Conservation (phyloP, 2,797 vertebrate species). For the Microctenopoma lineatum region DNA sequence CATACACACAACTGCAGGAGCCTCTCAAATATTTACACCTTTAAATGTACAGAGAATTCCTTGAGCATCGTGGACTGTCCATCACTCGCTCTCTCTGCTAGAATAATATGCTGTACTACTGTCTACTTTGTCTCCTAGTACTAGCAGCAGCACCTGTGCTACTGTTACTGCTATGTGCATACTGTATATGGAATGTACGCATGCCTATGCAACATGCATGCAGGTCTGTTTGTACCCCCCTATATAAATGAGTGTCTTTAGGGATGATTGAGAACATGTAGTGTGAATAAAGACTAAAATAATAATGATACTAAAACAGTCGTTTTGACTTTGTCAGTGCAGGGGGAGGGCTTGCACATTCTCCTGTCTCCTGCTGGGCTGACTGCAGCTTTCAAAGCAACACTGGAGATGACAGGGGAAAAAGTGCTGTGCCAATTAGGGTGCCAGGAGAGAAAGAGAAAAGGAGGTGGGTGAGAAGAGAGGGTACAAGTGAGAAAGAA, state of each 20-base stretch:
- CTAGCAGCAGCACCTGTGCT: slow-evolving; percentile 5
- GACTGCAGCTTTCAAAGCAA: slow-evolving; percentile 75
- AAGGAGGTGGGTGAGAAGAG: slow-evolving; percentile 47
- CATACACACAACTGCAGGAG: slow-evolving; percentile 61
- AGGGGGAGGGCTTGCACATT: slow-evolving; percentile 48
- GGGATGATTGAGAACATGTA: slow-evolving; percentile 37
- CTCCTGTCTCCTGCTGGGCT: slow-evolving; percentile 68
- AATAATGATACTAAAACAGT: slow-evolving; percentile 64
- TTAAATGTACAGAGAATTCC: slow-evolving; percentile 70
- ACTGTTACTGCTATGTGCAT: background rate
- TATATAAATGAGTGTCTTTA: slow-evolving; percentile 40
- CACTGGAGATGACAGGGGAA: slow-evolving; percentile 71
- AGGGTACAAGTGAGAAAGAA: slow-evolving; percentile 56
- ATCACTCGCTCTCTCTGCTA: slow-evolving; percentile 22
- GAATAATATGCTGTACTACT: slow-evolving; percentile 35
- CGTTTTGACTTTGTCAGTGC: slow-evolving; percentile 68
- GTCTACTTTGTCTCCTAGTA: slow-evolving; percentile 1
- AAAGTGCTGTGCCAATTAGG: slow-evolving; percentile 76
- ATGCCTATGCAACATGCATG: slow-evolving; percentile 11
- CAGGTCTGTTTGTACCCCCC: slow-evolving; percentile 16
- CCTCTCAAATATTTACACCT: slow-evolving; percentile 79
- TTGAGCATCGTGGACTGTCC: slow-evolving; percentile 38
- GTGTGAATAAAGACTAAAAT: slow-evolving; percentile 70
- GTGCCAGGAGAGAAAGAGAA: slow-evolving; percentile 55
- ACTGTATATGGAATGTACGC: background rate